phyloP scores from a whole-genome alignment of 2,797 vertebrate genomes.

The Varecia variegata region DNA sequence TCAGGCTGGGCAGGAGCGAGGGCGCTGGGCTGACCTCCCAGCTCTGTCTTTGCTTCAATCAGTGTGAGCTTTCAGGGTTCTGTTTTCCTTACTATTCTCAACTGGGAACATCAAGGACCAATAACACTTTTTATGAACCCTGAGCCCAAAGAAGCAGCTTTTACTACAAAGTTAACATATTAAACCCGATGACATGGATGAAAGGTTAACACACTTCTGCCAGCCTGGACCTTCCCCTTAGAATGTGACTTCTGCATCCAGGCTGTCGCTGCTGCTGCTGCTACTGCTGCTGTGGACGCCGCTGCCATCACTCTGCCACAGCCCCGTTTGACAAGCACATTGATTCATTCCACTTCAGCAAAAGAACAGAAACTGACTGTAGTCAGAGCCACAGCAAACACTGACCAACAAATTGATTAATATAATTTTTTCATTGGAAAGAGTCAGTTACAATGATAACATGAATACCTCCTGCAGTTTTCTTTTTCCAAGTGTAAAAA shows the following conservation, averaged over 20 bases:
- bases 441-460: not conserved
- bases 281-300: not conserved
- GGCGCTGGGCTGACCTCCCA: slow-evolving; percentile 86
- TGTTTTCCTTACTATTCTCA: slow-evolving; percentile 93
- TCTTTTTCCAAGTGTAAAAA: not conserved
- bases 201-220: slow-evolving; percentile 80
- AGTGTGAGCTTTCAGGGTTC: slow-evolving; percentile 92
- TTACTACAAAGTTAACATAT: slow-evolving; percentile 75
- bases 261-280: not conserved
- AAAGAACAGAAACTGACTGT: not conserved
- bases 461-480: not conserved
- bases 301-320: not conserved
- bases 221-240: slow-evolving; percentile 51
- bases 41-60: slow-evolving; percentile 87
- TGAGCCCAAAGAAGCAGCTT: slow-evolving; percentile 81
- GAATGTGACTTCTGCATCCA: slow-evolving; percentile 63
- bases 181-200: slow-evolving; percentile 79
- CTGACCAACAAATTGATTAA: not conserved
- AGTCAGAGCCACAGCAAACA: not conserved
- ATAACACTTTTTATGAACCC: slow-evolving; percentile 90
- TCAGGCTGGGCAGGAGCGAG: slow-evolving; percentile 83
- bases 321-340: rapidly evolving
- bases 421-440: not conserved
- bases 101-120: slow-evolving; percentile 89
- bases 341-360: not conserved